These are phyloP conservation scores for Acanthosepion pharaonis DNA, from an alignment of 2,888 invertebrate genomes.

Conservation along the genomic window DNA sequence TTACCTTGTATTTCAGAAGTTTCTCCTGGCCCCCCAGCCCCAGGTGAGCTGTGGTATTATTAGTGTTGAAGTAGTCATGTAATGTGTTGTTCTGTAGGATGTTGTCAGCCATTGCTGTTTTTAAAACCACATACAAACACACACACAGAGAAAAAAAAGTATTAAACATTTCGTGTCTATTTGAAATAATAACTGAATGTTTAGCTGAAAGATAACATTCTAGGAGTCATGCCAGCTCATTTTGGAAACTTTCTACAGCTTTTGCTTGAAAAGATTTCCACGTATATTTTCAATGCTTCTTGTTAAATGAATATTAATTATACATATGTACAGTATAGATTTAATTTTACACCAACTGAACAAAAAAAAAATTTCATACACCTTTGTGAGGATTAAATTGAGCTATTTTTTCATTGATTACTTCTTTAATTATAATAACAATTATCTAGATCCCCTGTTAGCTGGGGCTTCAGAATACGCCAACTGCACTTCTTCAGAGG, in stretches of 20 bases:
- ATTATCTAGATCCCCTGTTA: too few species aligned
- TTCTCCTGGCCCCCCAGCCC: constrained; percentile 40
- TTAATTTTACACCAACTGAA: too few species aligned
- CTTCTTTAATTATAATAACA: too few species aligned
- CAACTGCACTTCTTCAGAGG: too few species aligned
- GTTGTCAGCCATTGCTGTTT: constrained; percentile 14
- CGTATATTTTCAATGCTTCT: background rate
- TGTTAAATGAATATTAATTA: too few species aligned
- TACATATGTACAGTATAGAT: too few species aligned
- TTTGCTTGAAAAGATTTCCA: background rate
- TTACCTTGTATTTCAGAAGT: constrained; percentile 44
- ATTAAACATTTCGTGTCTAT: background rate
- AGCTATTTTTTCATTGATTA: too few species aligned
- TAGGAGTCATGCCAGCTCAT: background rate
- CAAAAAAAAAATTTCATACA: too few species aligned
- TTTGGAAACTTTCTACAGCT: background rate
- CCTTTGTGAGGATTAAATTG: too few species aligned
- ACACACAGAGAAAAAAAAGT: background rate
- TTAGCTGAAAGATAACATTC: background rate
- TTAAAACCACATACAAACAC: background rate
- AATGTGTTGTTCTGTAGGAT: constrained; percentile 39
- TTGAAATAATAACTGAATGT: background rate
- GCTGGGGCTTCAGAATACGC: too few species aligned
- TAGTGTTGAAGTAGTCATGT: background rate
- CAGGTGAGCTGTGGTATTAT: constrained; percentile 44